Percentiles rank a stretch among this genome's conserved stretches.
phyloP scores from a whole-genome alignment of 2,113 vertebrate species.

The Syngnathus floridae region DNA sequence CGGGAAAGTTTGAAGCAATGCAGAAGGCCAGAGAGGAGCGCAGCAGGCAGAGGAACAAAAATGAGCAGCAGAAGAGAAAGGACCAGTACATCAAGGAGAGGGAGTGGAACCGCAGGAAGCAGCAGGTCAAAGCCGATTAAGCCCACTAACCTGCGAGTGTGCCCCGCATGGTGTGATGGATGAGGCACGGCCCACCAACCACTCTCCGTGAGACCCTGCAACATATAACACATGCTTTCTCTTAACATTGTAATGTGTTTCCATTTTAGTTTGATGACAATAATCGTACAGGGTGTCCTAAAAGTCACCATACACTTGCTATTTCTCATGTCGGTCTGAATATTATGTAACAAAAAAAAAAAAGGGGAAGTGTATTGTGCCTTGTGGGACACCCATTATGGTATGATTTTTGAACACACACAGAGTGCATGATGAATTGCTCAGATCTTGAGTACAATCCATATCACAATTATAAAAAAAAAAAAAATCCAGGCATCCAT shows the following conservation, averaged over 20 bases:
- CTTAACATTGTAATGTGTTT: not conserved
- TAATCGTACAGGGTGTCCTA: too few relatives aligned
- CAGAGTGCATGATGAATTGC: too few relatives aligned
- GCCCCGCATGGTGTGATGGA: slow-evolving; percentile 60
- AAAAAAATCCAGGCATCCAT: too few relatives aligned
- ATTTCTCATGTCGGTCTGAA: too few relatives aligned
- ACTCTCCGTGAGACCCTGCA: slow-evolving; percentile 36
- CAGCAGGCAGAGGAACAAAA: slow-evolving; percentile 82
- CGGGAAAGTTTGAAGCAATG: slow-evolving; percentile 93
- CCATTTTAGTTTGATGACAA: not conserved
- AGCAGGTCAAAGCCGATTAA: slow-evolving; percentile 80
- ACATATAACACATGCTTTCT: slow-evolving; percentile 2
- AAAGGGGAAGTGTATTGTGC: too few relatives aligned
- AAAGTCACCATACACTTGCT: too few relatives aligned
- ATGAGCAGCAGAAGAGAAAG: slow-evolving; percentile 93
- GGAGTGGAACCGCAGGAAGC: slow-evolving; percentile 90
- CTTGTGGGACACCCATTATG: too few relatives aligned
- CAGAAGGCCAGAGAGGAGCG: slow-evolving; percentile 95
- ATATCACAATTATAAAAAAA: too few relatives aligned
- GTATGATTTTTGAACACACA: too few relatives aligned
- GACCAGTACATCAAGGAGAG: slow-evolving; percentile 94
- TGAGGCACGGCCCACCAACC: slow-evolving; percentile 37
- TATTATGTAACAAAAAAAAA: too few relatives aligned
- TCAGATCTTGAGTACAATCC: too few relatives aligned
- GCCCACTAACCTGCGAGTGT: slow-evolving; percentile 37